phyloP scores from a whole-genome alignment of 2,797 vertebrate species.

The Eulemur mongoz region DNA sequence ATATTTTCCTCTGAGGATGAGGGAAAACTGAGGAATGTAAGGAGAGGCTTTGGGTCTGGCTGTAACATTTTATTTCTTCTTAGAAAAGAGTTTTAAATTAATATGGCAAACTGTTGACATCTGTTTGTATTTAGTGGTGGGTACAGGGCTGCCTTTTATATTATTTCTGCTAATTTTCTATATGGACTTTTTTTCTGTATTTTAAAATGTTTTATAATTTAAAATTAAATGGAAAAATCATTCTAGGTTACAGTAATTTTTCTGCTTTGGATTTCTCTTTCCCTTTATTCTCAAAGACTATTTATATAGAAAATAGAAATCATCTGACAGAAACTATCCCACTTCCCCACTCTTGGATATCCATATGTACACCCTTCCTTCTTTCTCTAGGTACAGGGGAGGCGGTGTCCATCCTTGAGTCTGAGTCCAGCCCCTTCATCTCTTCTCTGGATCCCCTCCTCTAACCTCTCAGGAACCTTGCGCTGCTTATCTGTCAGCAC shows the following conservation, averaged over 20 bases:
- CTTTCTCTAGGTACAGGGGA: not conserved
- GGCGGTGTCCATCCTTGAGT: not conserved
- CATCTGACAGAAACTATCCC: not conserved
- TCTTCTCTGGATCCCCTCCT: not conserved
- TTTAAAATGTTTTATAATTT: slow-evolving; percentile 27
- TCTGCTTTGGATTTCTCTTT: not conserved
- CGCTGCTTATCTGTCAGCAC: not conserved
- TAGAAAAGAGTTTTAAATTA: slow-evolving; percentile 7
- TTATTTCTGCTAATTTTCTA: slow-evolving; percentile 15
- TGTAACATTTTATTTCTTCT: slow-evolving; percentile 1
- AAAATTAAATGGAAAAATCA: not conserved
- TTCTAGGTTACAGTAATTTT: not conserved
- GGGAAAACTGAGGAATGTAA: not conserved
- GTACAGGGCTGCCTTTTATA: not conserved
- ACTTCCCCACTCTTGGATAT: not conserved
- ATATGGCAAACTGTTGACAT: not conserved
- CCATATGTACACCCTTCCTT: not conserved
- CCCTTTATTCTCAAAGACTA: not conserved
- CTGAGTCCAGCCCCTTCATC: not conserved
- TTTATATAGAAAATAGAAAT: not conserved
- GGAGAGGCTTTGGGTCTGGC: not conserved
- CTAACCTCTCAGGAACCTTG: not conserved
- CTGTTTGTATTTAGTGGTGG: not conserved
- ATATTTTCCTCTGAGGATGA: not conserved
- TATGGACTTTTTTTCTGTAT: not conserved